Evolutionary conservation across 1,140 invertebrate species (phyloP).

Genomic region (Hyles euphorbiae): DNA sequence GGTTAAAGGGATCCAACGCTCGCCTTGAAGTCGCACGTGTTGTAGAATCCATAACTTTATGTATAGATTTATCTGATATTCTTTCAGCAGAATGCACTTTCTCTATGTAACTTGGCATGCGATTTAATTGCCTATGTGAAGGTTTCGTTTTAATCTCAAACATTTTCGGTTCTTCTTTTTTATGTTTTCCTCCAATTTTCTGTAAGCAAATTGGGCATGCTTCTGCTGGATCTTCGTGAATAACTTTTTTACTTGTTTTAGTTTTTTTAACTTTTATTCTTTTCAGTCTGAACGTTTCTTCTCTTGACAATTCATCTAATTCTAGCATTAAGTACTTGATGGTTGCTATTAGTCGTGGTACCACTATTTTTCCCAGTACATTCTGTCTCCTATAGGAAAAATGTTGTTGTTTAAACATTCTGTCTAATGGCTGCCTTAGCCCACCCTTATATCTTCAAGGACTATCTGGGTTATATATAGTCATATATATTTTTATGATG

Average conservation of each 20-base stretch:
- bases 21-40: no score
- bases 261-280: conserved; percentile 32
- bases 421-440: conserved; percentile 9
- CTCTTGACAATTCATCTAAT: conserved; percentile 35
- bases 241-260: conserved; percentile 14
- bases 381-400: conserved; percentile 39
- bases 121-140: neutral
- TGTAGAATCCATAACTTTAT: neutral
- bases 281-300: conserved; percentile 38
- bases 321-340: conserved; percentile 33
- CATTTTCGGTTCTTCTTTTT: neutral
- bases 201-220: neutral
- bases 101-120: neutral
- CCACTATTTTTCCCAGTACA: conserved; percentile 32
- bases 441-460: conserved; percentile 17
- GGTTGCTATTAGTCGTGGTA: conserved; percentile 31
- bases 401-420: neutral
- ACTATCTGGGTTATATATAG: conserved; percentile 9
- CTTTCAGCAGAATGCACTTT: neutral
- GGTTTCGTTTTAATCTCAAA: neutral
- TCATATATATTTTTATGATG: conserved; percentile 9
- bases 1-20: neutral
- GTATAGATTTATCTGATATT: neutral
- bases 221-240: neutral
- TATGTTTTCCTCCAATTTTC: neutral